Evolutionary conservation across 2,797 vertebrate genomes (phyloP).

Genomic region (Gila robusta): DNA sequence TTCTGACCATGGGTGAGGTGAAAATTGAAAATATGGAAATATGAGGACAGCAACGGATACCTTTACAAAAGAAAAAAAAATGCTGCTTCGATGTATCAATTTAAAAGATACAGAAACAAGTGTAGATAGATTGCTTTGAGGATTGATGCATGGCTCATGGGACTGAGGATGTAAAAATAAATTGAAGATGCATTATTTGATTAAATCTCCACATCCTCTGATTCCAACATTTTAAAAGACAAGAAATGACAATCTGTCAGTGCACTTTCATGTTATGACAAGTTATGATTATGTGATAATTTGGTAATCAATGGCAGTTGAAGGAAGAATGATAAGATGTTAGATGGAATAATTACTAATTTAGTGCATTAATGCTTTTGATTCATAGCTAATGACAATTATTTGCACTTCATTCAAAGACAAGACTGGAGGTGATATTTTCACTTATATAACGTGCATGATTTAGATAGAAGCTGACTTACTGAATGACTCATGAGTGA

Average conservation of each 20-base stretch:
- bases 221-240: not conserved
- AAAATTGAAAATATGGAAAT: constrained; percentile 72
- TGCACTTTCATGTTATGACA: not conserved
- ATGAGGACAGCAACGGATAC: constrained; percentile 36
- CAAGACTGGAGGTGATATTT: not conserved
- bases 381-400: not conserved
- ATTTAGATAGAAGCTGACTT: not conserved
- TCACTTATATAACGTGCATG: not conserved
- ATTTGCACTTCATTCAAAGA: not conserved
- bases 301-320: not conserved
- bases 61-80: constrained; percentile 33
- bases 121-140: constrained; percentile 6
- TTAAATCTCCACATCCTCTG: not conserved
- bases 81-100: constrained; percentile 27
- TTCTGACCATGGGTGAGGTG: constrained; percentile 60
- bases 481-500: not conserved
- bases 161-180: constrained; percentile 18
- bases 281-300: not conserved
- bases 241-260: not conserved
- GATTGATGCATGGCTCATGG: constrained; percentile 1
- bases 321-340: not conserved
- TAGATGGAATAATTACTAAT: not conserved
- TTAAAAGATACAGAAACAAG: constrained; percentile 28
- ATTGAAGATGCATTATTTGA: constrained; percentile 10
- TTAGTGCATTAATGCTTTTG: not conserved